A percentile compares a stretch with the other conserved stretches of the same genome.
phyloP scores from a whole-genome alignment of 2,113 vertebrate species.

The Festucalex cinctus region DNA sequence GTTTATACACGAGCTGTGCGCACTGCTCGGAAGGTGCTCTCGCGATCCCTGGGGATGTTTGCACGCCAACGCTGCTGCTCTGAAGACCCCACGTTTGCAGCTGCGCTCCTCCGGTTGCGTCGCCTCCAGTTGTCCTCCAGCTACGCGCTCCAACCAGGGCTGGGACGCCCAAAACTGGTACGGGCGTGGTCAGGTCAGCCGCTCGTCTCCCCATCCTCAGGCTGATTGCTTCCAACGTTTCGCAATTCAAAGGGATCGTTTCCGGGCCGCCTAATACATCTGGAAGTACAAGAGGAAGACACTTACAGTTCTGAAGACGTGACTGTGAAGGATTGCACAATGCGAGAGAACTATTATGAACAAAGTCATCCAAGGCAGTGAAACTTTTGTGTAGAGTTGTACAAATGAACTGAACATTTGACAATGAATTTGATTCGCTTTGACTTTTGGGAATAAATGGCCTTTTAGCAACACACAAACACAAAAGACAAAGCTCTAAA shows the following conservation, averaged over 20 bases:
- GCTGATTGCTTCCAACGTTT: conserved; percentile 34
- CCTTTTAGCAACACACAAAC: background rate
- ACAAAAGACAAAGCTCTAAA: background rate
- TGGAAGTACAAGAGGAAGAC: conserved; percentile 48
- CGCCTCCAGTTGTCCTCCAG: conserved; percentile 61
- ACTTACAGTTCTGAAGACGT: conserved; percentile 37
- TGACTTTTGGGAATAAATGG: background rate
- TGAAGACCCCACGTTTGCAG: conserved; percentile 56
- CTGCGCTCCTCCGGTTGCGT: conserved; percentile 45
- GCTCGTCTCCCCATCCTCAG: conserved; percentile 72
- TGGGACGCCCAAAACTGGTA: conserved; percentile 71
- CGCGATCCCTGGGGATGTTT: conserved; percentile 68
- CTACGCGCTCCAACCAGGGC: conserved; percentile 65
- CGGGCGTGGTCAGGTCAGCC: conserved; percentile 67
- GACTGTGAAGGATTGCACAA: conserved; percentile 31
- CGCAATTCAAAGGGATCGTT: conserved; percentile 31
- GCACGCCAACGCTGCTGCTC: conserved; percentile 70
- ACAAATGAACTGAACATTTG: background rate
- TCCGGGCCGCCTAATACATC: conserved; percentile 50
- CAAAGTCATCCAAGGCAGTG: background rate
- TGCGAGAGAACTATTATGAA: conserved; percentile 2
- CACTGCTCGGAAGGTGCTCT: conserved; percentile 37
- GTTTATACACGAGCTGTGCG: conserved; percentile 29
- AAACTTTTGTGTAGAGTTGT: background rate
- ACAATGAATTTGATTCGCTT: background rate